Base-by-base conservation (phyloP, 1,140 invertebrate genomes). In the Bombus balteatus region DNA sequence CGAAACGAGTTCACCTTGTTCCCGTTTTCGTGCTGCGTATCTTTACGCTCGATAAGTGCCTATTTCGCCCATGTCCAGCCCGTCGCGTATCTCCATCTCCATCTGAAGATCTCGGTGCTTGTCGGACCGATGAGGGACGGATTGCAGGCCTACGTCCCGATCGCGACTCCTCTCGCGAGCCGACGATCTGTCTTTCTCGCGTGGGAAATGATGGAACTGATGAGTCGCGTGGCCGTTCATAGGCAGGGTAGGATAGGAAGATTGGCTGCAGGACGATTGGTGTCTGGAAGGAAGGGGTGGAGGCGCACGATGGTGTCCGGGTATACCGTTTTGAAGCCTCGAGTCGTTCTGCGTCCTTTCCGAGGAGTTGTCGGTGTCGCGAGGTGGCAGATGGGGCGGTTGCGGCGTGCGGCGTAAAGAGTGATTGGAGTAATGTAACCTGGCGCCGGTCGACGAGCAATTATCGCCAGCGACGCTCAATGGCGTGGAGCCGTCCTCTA, bases 231-330 rank as follows among this genome's bases (percentile, higher is more conserved):
- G 90, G 37, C 92, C 92, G 82, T 93, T 94, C 39, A 94, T 89
- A 5, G 93, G 92, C 76, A 94, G 74, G 6, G 93, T 94, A 4
- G 93, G 93, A 39, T 94, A 93, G 5, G 92, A 91, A 13, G 92
- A 93, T 43, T 94, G 92, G 43, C 88, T 84, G 83, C 92, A 93
- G n/a, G 89, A 72, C 22, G 84, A 83, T 59, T 92, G 93, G 57
- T 93, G 92, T 59, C 92, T 90, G 22, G 92, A 91, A 28, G 92
- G 92, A 8, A 93, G 83, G 39, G 92, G 91, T 13, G 91, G 91
- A 0, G 89, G 85, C 28, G 75, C 43, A n/a, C 86, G 84, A n/a
- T 86, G 89, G 28, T 83, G 84, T 28, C 86, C 87, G 3, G 89
- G 88, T 15, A 88, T 59, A 10, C 88, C 90, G 65, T 92, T 93